These are phyloP conservation scores for Nomada hirtipes DNA, from an alignment of 2,888 invertebrate species.

Conservation along the genomic window DNA sequence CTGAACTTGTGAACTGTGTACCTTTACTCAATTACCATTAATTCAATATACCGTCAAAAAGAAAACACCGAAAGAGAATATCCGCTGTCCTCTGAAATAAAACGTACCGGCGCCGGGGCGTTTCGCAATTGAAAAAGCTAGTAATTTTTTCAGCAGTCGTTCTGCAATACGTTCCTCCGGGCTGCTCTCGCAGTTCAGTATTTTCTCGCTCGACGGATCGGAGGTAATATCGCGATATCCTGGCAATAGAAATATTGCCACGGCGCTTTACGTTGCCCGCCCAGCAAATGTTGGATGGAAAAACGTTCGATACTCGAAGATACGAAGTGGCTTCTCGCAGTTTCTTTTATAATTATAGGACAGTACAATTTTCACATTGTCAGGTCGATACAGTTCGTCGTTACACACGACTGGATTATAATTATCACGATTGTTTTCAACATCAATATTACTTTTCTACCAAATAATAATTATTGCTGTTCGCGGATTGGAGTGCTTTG, in stretches of 20 bases:
- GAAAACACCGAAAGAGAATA: neutral
- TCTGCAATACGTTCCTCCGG: conserved; percentile 41
- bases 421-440: no score
- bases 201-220: conserved; percentile 32
- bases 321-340: neutral
- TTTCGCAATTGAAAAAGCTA: conserved; percentile 57
- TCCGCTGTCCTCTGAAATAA: conserved; percentile 6
- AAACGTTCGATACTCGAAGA: neutral
- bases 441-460: no score
- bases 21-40: no score
- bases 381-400: no score
- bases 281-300: neutral
- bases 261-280: neutral
- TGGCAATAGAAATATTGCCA: neutral
- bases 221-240: conserved; percentile 43
- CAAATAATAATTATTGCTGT: no score
- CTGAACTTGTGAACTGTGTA: no score
- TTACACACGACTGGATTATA: no score
- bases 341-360: no score
- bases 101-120: conserved; percentile 34
- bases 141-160: conserved; percentile 53
- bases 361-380: no score
- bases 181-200: neutral
- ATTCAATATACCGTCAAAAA: no score
- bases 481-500: no score